A percentile compares a stretch with the other conserved stretches of the same genome.
Conservation (phyloP, 1,140 invertebrate species). For the Nymphalis io region DNA sequence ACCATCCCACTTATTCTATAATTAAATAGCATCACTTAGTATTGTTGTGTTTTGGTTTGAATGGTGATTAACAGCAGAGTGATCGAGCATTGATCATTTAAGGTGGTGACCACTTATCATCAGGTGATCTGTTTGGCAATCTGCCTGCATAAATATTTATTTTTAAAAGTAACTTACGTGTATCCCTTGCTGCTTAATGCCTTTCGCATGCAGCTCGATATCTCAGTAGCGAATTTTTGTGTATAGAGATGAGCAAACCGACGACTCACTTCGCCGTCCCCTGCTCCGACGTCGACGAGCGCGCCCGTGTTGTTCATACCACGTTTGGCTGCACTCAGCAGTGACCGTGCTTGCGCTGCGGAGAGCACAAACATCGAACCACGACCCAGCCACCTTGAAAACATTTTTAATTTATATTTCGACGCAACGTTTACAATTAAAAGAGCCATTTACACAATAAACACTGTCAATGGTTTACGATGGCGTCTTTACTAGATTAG, state of each 20-base stretch:
- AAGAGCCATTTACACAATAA: too few species aligned
- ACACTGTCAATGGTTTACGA: too few species aligned
- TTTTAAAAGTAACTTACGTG: conserved; percentile 82
- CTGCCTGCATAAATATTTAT: too few species aligned
- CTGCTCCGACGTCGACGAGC: conserved; percentile 93
- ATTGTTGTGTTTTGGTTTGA: too few species aligned
- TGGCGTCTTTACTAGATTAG: too few species aligned
- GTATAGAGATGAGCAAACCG: conserved; percentile 85
- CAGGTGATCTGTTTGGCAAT: too few species aligned
- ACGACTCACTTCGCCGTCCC: conserved; percentile 93
- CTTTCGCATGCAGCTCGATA: conserved; percentile 90
- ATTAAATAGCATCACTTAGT: too few species aligned
- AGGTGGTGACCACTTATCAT: too few species aligned
- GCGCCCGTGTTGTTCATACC: conserved; percentile 75
- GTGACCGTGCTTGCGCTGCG: conserved; percentile 85
- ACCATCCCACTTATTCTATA: too few species aligned
- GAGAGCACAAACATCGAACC: conserved; percentile 98
- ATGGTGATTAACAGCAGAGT: too few species aligned
- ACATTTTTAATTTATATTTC: background rate
- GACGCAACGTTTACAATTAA: background rate
- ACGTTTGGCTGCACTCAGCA: conserved; percentile 75
- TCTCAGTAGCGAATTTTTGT: conserved; percentile 91
- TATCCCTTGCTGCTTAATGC: conserved; percentile 87
- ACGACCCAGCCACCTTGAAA: conserved; percentile 87
- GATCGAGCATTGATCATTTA: too few species aligned